Evolutionary conservation across 2,888 invertebrate species (phyloP), one percentile per base, ranked within the genome.

Genomic region (Drosophila fungiperda): DNA sequence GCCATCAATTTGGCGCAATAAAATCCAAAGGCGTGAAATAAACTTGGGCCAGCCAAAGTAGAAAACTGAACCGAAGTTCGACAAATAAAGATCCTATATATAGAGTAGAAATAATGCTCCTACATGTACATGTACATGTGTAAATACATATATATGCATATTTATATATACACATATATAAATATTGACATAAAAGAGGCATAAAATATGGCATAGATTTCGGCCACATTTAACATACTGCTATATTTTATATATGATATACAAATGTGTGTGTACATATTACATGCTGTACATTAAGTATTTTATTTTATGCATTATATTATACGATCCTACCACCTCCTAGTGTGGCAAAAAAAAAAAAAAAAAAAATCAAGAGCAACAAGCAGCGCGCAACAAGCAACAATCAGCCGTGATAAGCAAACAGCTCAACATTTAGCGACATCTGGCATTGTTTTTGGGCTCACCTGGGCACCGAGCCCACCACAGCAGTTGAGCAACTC

Each of bases 1-100:
- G 82, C 82, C 69, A 82, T 81, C 82, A 79, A 81, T 79, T 79
- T 79, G 64, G 67, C 54, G 69, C 78, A 82, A 79, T 79, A 79
- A 79, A 73, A 66, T 42, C 67, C 29, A 55, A 77, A 11, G 3
- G 35, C 72, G 73, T 45, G 64, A 80, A 80, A 80, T 77, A 72
- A 80, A 78, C 65, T 50, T 35, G 45, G 23, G 15, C 20, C 8
- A 45, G 45, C 6, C 61, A 17, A 33, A 38, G 7, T 32, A 17
- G 42, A 32, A 45, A 59, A 8, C 48, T 2, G 36, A 42, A 32
- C 9, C 8, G 20, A 40, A 62, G 9, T 42, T n/a, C 2, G 58
- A 17, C 36, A 38, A 57, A 57, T n/a, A 49, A 61, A 45, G 42
- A 45, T 26, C n/a, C 42, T 29, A 50, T 20, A 52, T 35, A 52